Evolutionary conservation across 2,113 vertebrate species (phyloP).

Genomic region (Malurus elegans): DNA sequence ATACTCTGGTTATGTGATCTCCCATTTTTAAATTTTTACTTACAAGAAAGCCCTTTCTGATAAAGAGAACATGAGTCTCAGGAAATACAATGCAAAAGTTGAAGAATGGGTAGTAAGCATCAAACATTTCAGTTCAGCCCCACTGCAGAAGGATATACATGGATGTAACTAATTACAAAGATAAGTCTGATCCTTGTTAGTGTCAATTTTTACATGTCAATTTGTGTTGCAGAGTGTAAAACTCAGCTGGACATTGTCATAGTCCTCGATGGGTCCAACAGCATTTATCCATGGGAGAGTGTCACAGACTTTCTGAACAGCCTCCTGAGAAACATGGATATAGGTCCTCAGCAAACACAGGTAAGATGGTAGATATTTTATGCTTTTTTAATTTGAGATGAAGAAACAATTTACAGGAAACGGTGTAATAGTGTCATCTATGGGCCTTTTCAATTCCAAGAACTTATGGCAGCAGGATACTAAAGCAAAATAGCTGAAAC

Average conservation of each 20-base stretch:
- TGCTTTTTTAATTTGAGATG: neutral
- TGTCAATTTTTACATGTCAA: neutral
- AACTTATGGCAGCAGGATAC: neutral
- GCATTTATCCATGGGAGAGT: conserved; percentile 91
- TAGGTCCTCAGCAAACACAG: conserved; percentile 88
- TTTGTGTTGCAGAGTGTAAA: conserved; percentile 82
- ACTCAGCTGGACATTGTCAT: conserved; percentile 90
- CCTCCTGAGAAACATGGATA: conserved; percentile 83
- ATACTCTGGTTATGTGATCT: neutral
- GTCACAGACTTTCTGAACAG: conserved; percentile 83
- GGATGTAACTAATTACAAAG: neutral
- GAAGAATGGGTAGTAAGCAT: neutral
- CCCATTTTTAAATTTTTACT: neutral
- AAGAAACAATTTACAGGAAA: neutral
- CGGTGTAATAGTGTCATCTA: neutral
- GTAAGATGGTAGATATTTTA: conserved; percentile 62
- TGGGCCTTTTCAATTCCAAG: neutral
- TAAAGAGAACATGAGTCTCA: neutral
- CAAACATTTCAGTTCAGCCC: neutral
- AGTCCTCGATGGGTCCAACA: conserved; percentile 95
- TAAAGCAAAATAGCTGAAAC: conserved; percentile 7
- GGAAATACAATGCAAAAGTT: neutral
- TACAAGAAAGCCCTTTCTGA: neutral
- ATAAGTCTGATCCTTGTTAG: neutral
- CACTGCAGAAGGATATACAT: neutral